A percentile compares a stretch with the other conserved stretches of the same genome.
Evolutionary conservation across 2,113 vertebrate genomes (phyloP).

Genomic region (Myrmecobius fasciatus): DNA sequence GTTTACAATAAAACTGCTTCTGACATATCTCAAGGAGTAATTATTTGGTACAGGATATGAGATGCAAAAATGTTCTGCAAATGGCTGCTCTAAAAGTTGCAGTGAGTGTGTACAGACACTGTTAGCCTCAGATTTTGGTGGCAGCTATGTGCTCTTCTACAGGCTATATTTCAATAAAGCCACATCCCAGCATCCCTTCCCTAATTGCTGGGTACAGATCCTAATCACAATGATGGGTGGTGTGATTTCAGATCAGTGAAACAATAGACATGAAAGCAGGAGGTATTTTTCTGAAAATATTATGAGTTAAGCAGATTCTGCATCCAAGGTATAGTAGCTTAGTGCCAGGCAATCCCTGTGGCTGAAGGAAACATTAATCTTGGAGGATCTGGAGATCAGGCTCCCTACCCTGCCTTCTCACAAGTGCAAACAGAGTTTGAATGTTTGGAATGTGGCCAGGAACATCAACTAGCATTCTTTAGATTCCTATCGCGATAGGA

Average conservation of each 20-base stretch:
- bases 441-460: conserved; percentile 26
- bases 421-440: not conserved
- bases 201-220: not conserved
- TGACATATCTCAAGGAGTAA: not conserved
- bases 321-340: not conserved
- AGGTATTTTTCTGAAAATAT: not conserved
- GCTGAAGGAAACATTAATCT: fast-evolving
- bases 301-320: not conserved
- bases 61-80: not conserved
- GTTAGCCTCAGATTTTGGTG: not conserved
- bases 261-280: not conserved
- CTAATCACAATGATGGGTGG: not conserved
- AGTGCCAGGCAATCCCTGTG: not conserved
- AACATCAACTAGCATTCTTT: conserved; percentile 69
- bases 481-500: conserved; percentile 69
- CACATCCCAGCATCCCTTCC: not conserved
- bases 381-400: not conserved
- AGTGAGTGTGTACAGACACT: not conserved
- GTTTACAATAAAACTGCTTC: not conserved
- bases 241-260: not conserved
- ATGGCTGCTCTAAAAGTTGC: not conserved
- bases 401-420: conserved; percentile 5
- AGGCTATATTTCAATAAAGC: not conserved
- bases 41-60: not conserved
- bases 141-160: not conserved